Evolutionary conservation across 2,888 invertebrate genomes (phyloP), one percentile per base, ranked within the genome.

Genomic region (Alentia gelatinosa): DNA sequence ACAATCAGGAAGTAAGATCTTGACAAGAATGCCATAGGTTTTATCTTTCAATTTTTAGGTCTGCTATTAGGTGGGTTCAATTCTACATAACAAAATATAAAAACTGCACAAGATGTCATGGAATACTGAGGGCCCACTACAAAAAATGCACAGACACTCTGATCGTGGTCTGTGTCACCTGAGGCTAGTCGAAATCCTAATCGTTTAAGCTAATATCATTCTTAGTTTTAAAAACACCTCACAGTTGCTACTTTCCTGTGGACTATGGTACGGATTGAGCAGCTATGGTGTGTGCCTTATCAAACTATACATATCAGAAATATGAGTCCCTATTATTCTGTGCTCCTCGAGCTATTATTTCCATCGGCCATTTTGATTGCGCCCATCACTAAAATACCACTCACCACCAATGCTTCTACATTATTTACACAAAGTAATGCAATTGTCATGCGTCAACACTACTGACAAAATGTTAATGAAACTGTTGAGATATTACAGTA

Each of bases 401-500:
- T 15, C 7, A 42, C 9, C 47, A 42, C 47, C 5, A n/a, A 56
- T 56, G 26, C 30, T 26, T 68, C 68, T 68, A 68, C n/a, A 26
- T 1, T 68, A 68, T 68, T 68, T 68, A 68, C 68, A 68, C 47
- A 47, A 68, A 26, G 15, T 30, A 19, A 68, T 68, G 30, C 23
- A 68, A n/a, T 19, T n/a, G 33, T 30, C n/a, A 12, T 68, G 68
- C 26, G 68, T 30, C n/a, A n/a, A 68, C 68, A 68, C 68, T n/a
- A 68, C 12, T 68, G 33, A n/a, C 56, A 12, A 19, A n/a, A 68
- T 68, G 26, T 4, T 47, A 68, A 68, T 26, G 26, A 68, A 68
- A 68, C 30, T 68, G 30, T 68, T 68, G 68, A 68, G 68, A 68
- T 68, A 68, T 68, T 68, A 26, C 68, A 68, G 68, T 68, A 68